A percentile compares a stretch with the other conserved stretches of the same genome.
Evolutionary conservation across 2,113 vertebrate genomes (phyloP).

Genomic region (Craseonycteris thonglongyai): DNA sequence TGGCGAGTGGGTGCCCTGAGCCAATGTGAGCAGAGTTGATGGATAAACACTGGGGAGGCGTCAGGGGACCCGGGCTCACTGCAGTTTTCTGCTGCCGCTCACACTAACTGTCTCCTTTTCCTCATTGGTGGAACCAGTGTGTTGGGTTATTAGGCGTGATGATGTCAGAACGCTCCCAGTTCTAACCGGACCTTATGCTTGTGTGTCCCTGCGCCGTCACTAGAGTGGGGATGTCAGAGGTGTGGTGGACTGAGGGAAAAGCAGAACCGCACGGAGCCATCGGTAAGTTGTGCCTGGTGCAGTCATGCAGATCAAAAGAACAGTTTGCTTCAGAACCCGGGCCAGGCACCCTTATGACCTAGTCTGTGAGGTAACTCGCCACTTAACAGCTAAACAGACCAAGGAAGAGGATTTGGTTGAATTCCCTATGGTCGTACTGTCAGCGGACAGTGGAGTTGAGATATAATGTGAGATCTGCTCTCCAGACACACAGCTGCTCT

Average conservation of each 20-base stretch:
- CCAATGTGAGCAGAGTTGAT: accelerated
- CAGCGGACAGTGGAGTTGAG: neutral
- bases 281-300: neutral
- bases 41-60: neutral
- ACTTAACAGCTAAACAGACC: neutral
- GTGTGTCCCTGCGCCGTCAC: accelerated
- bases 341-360: too few relatives aligned
- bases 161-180: neutral
- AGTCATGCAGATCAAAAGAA: neutral
- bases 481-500: neutral
- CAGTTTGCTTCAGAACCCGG: neutral
- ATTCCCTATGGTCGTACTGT: neutral
- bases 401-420: neutral
- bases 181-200: accelerated
- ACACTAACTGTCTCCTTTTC: neutral
- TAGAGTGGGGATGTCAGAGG: neutral
- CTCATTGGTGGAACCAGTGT: neutral
- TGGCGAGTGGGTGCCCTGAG: neutral
- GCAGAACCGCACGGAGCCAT: neutral
- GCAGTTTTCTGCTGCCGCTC: neutral
- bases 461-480: neutral
- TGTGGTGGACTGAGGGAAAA: neutral
- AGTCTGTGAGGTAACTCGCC: neutral
- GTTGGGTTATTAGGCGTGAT: neutral
- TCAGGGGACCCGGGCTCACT: neutral